phyloP scores from a whole-genome alignment of 2,113 vertebrate species.

The Calidris pygmaea region DNA sequence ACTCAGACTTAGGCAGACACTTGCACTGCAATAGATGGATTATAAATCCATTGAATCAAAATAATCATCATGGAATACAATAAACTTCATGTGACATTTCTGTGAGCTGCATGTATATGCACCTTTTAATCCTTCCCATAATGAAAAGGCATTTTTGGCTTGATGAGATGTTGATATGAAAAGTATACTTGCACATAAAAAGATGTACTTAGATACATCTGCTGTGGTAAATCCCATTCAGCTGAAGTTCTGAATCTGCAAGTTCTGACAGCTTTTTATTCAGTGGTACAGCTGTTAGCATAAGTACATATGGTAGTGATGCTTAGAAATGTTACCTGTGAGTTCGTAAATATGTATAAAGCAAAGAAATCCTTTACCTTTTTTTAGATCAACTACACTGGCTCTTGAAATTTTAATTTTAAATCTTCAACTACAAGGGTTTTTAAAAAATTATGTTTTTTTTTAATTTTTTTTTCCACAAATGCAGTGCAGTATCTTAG shows the following conservation, averaged over 20 bases:
- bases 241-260: slow-evolving; percentile 67
- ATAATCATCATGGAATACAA: not conserved
- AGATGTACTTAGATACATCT: slow-evolving; percentile 28
- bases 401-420: not conserved
- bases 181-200: slow-evolving; percentile 34
- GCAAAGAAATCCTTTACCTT: slow-evolving; percentile 37
- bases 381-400: slow-evolving; percentile 28
- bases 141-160: slow-evolving; percentile 23
- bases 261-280: slow-evolving; percentile 60
- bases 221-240: slow-evolving; percentile 42
- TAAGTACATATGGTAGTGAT: slow-evolving; percentile 6
- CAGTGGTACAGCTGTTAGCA: slow-evolving; percentile 30
- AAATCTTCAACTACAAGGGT: not conserved
- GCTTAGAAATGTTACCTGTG: slow-evolving; percentile 48
- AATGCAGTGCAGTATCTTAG: not conserved
- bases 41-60: slow-evolving; percentile 34
- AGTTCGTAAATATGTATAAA: slow-evolving; percentile 68
- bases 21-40: not conserved
- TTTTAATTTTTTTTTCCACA: not conserved
- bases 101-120: slow-evolving; percentile 14
- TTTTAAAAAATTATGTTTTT: not conserved
- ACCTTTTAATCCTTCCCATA: slow-evolving; percentile 47
- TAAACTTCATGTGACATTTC: not conserved
- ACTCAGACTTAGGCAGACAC: not conserved
- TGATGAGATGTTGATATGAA: not conserved